Percentiles rank a stretch among this genome's conserved stretches.
These are phyloP conservation scores for Pseudoips prasinana DNA, from an alignment of 2,888 invertebrate genomes.

Conservation along the genomic window DNA sequence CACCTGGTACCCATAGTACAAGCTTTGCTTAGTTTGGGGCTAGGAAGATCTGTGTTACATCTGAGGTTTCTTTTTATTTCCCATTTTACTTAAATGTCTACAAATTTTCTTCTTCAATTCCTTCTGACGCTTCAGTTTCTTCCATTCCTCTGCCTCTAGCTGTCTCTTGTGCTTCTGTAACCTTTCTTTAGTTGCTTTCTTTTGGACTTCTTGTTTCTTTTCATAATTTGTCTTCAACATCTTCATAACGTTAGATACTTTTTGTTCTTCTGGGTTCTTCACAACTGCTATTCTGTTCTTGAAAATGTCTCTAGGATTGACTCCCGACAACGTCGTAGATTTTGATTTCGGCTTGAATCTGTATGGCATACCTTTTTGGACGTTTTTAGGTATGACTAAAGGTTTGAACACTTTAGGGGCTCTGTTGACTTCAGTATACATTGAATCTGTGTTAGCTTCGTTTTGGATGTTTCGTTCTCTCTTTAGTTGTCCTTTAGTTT, in stretches of 20 bases:
- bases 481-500: constrained; percentile 96
- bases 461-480: constrained; percentile 89
- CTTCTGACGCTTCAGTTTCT: constrained; percentile 87
- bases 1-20: no score
- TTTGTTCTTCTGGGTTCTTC: constrained; percentile 94
- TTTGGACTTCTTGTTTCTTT: constrained; percentile 87
- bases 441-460: constrained; percentile 88
- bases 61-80: constrained; percentile 75
- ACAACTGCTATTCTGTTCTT: constrained; percentile 90
- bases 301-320: constrained; percentile 58
- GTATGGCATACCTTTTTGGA: constrained; percentile 96
- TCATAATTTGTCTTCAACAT: constrained; percentile 89
- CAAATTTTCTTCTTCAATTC: constrained; percentile 92
- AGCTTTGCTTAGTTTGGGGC: no score
- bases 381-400: constrained; percentile 89
- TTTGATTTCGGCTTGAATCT: constrained; percentile 92
- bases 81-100: constrained; percentile 88
- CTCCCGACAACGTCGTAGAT: constrained; percentile 59
- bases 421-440: constrained; percentile 92
- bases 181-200: constrained; percentile 85
- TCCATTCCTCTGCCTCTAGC: constrained; percentile 85
- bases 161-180: constrained; percentile 84
- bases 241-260: constrained; percentile 91
- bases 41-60: no score
- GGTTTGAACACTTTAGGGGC: constrained; percentile 90